Base-by-base conservation (phyloP, 2,888 invertebrate species). In the Copidosoma aretas region DNA sequence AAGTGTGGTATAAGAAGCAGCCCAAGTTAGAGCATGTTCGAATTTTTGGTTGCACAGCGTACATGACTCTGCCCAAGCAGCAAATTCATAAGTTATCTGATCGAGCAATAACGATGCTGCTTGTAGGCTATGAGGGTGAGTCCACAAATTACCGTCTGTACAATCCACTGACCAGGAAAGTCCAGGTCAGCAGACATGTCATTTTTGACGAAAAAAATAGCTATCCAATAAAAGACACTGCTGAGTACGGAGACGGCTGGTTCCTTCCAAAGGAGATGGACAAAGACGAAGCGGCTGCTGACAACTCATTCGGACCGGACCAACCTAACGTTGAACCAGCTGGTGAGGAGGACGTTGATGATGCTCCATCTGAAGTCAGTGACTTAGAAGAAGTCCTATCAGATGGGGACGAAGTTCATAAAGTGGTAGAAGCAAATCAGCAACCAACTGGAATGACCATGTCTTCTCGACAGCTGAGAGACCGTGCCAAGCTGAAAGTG, bases 171-270 rank as follows among this genome's bases (percentile, higher is more conserved):
- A 12, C 51, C 4, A 60, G 52, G 5, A 60, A 52, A 17, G 14
- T 60, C 14, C 19, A n/a, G 1, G 43, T 60, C 2, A 51, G 32
- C 12, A 51, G 60, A 32, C 10, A 60, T 39, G 52, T 51, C 1
- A 25, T 14, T 21, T 60, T 60, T 19, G 49, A 60, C n/a, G 51
- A 51, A 19, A 19, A 53, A n/a, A 53, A 53, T n/a, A n/a, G n/a
- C n/a, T n/a, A n/a, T n/a, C n/a, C n/a, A n/a, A n/a, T n/a, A n/a
- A n/a, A n/a, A n/a, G n/a, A n/a, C n/a, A n/a, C n/a, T n/a, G n/a
- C n/a, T n/a, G 14, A 14, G 19, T 19, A 53, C n/a, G 4, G 46
- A 10, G n/a, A n/a, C 15, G 4, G 46, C 4, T 15, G 46, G 12
- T 17, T n/a, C n/a, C n/a, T n/a, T n/a, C n/a, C n/a, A n/a, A n/a